Evolutionary conservation across 2,888 invertebrate species (phyloP).

Genomic region (Pseudococcus jackbeardsleyi): DNA sequence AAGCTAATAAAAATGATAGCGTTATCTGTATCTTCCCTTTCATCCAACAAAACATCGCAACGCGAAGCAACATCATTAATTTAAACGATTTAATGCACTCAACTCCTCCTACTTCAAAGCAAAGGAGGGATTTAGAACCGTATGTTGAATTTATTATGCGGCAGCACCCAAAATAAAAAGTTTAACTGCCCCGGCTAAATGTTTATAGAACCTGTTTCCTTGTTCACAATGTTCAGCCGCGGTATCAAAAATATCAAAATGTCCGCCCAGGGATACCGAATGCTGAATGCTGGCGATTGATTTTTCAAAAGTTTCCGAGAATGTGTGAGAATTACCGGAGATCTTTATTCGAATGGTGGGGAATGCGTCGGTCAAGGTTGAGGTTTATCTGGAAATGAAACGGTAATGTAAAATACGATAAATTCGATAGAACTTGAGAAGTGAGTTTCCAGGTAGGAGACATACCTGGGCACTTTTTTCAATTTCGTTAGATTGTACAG

Average conservation of each 20-base stretch:
- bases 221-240: not conserved
- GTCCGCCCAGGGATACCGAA: slow-evolving; percentile 1
- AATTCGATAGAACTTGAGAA: too few relatives aligned
- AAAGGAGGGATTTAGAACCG: slow-evolving; percentile 58
- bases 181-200: slow-evolving; percentile 44
- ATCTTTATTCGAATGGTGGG: not conserved
- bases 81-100: slow-evolving; percentile 64
- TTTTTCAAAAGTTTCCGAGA: slow-evolving; percentile 14
- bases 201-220: slow-evolving; percentile 61
- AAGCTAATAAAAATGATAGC: slow-evolving; percentile 64
- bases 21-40: slow-evolving; percentile 64
- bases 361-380: not conserved
- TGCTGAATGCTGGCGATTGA: not conserved
- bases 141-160: slow-evolving; percentile 60
- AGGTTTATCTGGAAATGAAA: too few relatives aligned
- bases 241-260: slow-evolving; percentile 31
- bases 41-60: slow-evolving; percentile 62
- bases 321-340: not conserved
- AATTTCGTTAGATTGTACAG: too few relatives aligned
- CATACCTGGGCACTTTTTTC: too few relatives aligned
- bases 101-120: slow-evolving; percentile 61
- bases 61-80: slow-evolving; percentile 63
- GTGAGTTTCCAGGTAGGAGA: too few relatives aligned
- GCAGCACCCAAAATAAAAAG: slow-evolving; percentile 58
- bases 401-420: too few relatives aligned